Base-by-base conservation (phyloP, 2,113 vertebrate species). In the Pygoscelis adeliae region DNA sequence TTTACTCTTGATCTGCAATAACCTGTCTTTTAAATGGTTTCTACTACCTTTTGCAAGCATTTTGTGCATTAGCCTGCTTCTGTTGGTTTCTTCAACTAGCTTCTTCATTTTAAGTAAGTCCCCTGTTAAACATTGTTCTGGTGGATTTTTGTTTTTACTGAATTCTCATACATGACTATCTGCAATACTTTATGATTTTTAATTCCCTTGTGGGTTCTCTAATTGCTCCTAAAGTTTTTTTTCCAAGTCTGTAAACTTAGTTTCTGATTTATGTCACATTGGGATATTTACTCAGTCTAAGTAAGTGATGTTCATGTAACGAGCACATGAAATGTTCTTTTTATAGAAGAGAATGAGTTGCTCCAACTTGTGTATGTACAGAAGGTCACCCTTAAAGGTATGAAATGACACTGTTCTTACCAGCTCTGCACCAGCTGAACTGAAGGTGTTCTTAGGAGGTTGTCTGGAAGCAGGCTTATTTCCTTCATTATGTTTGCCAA, bases 401-500 rank as follows among this genome's bases (percentile, higher is more conserved):
- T 11, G 19, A 73, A 76, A 70, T 26, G 26, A 40, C 36, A 4
- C 25, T 50, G n/a, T 53, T 86, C 98, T 96, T 98, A 99, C 99
- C 99, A 99, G 98, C 99, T 99, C 98, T 99, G 99, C 30, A 99
- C 99, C 97, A 99, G 91, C 6, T 98, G 98, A 96, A 99, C 99
- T 6, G 99, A 99, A 53, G 99, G 99, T 10, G 99, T 99, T 96
- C 98, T 98, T 47, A 99, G 98, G 81, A 99, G 97, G 95, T 99
- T 99, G 96, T 99, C 99, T 34, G 99, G 99, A 94, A 99, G 98
- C 77, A 99, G 97, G 93, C 99, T 99, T 92, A 99, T 99, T 98
- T 99, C 99, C 96, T 99, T 99, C 99, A 99, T 99, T 85, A 99
- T 99, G 96, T 99, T 99, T 92, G 99, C 99, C 97, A 99, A 63